phyloP scores from a whole-genome alignment of 2,888 invertebrate genomes.

The Vesta saturnalis region DNA sequence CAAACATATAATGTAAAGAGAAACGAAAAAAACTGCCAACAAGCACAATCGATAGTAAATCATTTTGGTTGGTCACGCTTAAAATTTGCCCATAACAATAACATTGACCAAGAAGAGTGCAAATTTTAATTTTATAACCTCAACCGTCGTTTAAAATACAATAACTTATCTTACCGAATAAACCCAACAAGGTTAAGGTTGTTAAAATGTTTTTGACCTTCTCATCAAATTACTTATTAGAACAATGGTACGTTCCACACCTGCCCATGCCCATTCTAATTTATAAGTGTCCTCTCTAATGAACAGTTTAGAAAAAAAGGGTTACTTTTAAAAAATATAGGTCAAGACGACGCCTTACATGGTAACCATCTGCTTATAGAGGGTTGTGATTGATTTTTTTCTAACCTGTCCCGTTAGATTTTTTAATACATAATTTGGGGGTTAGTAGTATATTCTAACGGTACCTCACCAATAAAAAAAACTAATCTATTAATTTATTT shows the following conservation, averaged over 20 bases:
- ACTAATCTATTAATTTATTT: neutral
- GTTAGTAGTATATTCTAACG: neutral
- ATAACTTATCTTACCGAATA: constrained; percentile 24
- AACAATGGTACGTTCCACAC: constrained; percentile 20
- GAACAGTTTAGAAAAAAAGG: constrained; percentile 24
- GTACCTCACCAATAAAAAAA: neutral
- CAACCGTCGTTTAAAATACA: constrained; percentile 17
- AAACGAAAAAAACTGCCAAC: neutral
- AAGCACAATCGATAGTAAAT: constrained; percentile 24
- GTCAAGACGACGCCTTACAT: constrained; percentile 27
- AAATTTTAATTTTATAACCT: constrained; percentile 2
- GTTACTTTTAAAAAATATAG: constrained; percentile 32
- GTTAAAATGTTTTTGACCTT: constrained; percentile 22
- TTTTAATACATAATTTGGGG: constrained; percentile 1
- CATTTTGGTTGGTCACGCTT: constrained; percentile 38
- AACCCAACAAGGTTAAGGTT: constrained; percentile 13
- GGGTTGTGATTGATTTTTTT: constrained; percentile 12
- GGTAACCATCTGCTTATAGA: constrained; percentile 25
- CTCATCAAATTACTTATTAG: neutral
- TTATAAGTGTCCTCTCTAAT: constrained; percentile 3
- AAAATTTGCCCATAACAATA: neutral
- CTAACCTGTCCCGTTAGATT: constrained; percentile 21
- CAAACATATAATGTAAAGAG: constrained; percentile 24
- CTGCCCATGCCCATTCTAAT: constrained; percentile 25
- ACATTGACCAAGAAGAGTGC: neutral